These are phyloP conservation scores for Hydrotaea diabolus DNA, from an alignment of 2,888 invertebrate genomes.

Conservation along the genomic window DNA sequence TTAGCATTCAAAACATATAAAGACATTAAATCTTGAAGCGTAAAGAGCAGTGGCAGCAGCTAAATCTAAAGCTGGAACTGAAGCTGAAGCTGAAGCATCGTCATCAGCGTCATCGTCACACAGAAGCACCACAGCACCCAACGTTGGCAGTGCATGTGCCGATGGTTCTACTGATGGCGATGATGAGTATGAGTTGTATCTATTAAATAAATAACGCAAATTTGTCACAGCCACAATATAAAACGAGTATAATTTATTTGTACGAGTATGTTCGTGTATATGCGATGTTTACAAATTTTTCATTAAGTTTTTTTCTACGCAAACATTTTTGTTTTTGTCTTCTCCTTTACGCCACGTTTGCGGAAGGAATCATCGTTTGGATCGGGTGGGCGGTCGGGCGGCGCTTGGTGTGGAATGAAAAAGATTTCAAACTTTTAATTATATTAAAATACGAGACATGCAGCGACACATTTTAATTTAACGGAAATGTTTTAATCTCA, in stretches of 20 bases:
- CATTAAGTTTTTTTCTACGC: conserved; percentile 39
- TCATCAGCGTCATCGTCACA: not conserved
- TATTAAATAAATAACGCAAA: conserved; percentile 54
- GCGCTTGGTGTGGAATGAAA: conserved; percentile 17
- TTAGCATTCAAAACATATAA: conserved; percentile 79
- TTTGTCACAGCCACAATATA: conserved; percentile 59
- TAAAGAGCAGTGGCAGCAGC: not conserved
- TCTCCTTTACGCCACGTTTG: not conserved
- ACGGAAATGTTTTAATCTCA: conserved; percentile 16
- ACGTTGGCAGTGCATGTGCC: not conserved
- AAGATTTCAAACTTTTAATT: conserved; percentile 57
- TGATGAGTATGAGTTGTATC: conserved; percentile 26
- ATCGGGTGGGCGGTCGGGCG: no score
- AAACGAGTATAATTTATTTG: conserved; percentile 64
- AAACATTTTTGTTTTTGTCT: not conserved
- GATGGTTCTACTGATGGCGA: not conserved
- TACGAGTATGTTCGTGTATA: conserved; percentile 50
- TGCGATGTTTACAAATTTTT: conserved; percentile 54
- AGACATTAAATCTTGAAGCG: conserved; percentile 76
- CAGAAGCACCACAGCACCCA: not conserved
- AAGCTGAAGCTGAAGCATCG: conserved; percentile 36
- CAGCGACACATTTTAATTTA: conserved; percentile 4
- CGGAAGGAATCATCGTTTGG: no score
- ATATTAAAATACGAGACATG: conserved; percentile 33
- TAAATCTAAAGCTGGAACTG: no score